These are phyloP conservation scores for Bimastos eiseni DNA, from an alignment of 2,888 invertebrate species.

Conservation along the genomic window DNA sequence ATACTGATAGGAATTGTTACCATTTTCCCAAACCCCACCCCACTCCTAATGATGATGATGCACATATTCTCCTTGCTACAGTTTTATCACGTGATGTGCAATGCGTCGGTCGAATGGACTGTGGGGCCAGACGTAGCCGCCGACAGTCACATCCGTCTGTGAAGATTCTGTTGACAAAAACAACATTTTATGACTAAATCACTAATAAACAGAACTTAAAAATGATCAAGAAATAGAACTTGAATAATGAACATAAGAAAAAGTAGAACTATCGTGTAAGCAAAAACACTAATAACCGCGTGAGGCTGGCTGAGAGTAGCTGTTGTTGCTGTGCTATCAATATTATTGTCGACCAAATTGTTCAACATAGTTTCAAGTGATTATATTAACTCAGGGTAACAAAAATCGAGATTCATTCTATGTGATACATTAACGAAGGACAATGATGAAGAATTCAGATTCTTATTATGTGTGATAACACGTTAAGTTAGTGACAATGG, in stretches of 20 bases:
- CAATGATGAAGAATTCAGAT: too few species aligned
- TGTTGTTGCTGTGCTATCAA: too few species aligned
- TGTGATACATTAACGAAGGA: too few species aligned
- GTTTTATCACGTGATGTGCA: conserved; percentile 2
- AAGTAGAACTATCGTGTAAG: neutral
- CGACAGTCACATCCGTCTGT: neutral
- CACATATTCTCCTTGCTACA: neutral
- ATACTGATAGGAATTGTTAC: neutral
- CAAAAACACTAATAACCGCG: too few species aligned
- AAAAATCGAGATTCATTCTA: too few species aligned
- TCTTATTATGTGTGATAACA: too few species aligned
- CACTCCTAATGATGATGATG: neutral
- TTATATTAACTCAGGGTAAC: too few species aligned
- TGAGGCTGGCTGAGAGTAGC: too few species aligned
- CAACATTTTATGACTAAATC: neutral
- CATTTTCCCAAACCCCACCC: neutral
- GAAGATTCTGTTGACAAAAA: neutral
- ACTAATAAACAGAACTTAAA: neutral
- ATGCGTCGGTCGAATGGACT: neutral
- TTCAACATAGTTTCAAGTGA: too few species aligned
- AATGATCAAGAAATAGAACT: too few species aligned
- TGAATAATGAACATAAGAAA: neutral
- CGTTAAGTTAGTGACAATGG: neutral
- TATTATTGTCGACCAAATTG: too few species aligned
- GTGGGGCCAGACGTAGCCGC: neutral